Evolutionary conservation across 2,113 vertebrate genomes (phyloP).

Genomic region (Sinocyclocheilus grahami): DNA sequence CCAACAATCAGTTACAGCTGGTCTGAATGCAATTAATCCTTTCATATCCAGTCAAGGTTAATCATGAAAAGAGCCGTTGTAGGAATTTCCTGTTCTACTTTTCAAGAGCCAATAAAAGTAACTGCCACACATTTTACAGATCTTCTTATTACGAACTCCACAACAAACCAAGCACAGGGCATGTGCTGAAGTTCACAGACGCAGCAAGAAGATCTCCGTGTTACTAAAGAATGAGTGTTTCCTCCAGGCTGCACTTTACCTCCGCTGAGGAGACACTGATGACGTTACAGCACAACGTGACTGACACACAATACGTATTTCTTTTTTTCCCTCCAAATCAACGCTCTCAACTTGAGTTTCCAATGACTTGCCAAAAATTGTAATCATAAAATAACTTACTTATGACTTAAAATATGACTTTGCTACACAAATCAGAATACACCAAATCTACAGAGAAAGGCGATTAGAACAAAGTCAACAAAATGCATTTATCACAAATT

Average conservation of each 20-base stretch:
- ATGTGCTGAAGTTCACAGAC: neutral
- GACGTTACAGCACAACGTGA: conserved; percentile 6
- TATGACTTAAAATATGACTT: neutral
- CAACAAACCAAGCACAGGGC: conserved; percentile 26
- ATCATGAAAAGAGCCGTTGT: conserved; percentile 19
- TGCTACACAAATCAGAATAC: neutral
- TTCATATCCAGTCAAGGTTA: neutral
- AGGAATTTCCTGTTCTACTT: conserved; percentile 49
- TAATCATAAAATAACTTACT: too few relatives aligned
- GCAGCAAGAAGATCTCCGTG: neutral
- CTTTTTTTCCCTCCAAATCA: conserved; percentile 4
- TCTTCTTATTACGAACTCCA: conserved; percentile 8
- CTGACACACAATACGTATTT: neutral
- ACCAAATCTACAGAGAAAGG: neutral
- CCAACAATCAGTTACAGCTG: neutral
- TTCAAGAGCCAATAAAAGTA: conserved; percentile 22
- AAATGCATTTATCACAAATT: neutral
- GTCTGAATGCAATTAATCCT: neutral
- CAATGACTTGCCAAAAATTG: neutral
- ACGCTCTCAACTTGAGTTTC: neutral
- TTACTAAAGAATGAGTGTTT: neutral
- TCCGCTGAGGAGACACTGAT: neutral
- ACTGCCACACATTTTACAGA: conserved; percentile 32
- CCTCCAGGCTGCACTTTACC: conserved; percentile 20
- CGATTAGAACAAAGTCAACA: neutral